phyloP scores from a whole-genome alignment of 1,140 invertebrate genomes.

The Caenorhabditis inopinata region DNA sequence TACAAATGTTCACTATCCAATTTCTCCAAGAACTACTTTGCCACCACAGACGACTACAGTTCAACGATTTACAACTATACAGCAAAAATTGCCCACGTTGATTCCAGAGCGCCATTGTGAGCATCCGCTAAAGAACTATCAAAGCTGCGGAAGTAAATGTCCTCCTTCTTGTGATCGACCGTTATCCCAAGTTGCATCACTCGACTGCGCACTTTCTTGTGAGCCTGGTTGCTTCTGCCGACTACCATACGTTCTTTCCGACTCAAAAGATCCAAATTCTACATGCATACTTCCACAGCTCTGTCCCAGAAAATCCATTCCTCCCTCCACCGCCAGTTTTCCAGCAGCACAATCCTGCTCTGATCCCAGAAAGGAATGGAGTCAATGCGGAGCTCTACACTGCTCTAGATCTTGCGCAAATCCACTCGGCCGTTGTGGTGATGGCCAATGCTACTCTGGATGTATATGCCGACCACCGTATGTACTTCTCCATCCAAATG shows the following conservation, averaged over 20 bases:
- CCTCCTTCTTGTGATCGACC: slow-evolving; percentile 30
- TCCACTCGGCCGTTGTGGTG: slow-evolving; percentile 25
- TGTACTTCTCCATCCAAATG: slow-evolving; percentile 34
- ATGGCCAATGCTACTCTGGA: slow-evolving; percentile 31
- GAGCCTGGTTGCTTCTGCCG: slow-evolving; percentile 45
- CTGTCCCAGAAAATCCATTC: slow-evolving; percentile 31
- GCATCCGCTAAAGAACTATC: slow-evolving; percentile 46
- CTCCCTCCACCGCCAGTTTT: slow-evolving; percentile 4
- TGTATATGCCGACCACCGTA: slow-evolving; percentile 40
- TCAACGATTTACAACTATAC: background rate
- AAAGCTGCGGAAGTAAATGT: slow-evolving; percentile 42
- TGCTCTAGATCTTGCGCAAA: slow-evolving; percentile 39
- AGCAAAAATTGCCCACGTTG: background rate
- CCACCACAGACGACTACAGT: background rate
- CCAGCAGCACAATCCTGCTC: background rate
- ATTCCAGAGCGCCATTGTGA: slow-evolving; percentile 33
- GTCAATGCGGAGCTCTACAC: slow-evolving; percentile 35
- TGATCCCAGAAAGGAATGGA: slow-evolving; percentile 45
- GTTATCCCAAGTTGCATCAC: background rate
- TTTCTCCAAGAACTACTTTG: background rate
- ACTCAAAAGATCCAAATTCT: slow-evolving; percentile 29
- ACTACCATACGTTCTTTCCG: slow-evolving; percentile 32
- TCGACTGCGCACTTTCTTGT: slow-evolving; percentile 33
- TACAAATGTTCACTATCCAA: background rate
- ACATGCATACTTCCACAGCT: slow-evolving; percentile 38